Base-by-base conservation (phyloP, 2,113 vertebrate genomes). In the Okapia johnstoni region DNA sequence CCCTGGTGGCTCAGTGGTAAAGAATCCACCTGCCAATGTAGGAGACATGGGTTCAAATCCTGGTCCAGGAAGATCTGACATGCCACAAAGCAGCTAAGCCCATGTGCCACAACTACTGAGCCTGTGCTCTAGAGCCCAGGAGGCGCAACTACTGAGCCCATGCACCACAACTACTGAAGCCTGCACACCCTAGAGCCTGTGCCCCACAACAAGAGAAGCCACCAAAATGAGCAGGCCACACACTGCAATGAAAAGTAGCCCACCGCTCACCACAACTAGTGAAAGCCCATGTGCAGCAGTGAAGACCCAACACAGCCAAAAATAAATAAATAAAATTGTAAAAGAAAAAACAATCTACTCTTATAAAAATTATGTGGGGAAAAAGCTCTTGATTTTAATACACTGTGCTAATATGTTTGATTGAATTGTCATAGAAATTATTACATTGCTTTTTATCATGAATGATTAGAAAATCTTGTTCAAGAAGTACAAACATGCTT, bases 231-330 rank as follows among this genome's bases (percentile, higher is more conserved):
- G 36, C 36, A 43, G 23, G 6, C 36, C 23, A 26, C 40, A 26
- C 11, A 14, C 23, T 43, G 23, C 70, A 26, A 7, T 14, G 12
- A 26, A 26, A 23, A 76, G 36, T 36, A 76, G 36, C 40, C 70
- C 36, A 40, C 40, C 0, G 0, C 40, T 76, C 70, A 43, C 70
- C 6, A 43, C 12, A 43, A 7, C 12, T 2, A 76, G 23, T 4
- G 23, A 76, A 76, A 76, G 40, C 40, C 23, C 70, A 26, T 6
- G 23, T 43, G 25, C 23, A 26, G 6, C 12, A 26, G 7, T 43
- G 70, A 76, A 26, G 70, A 43, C 40, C 3, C 23, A 40, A 2
- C 70, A 14, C 40, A 76, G 70, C 23, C 23, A 43, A 76, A 43
- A 43, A 76, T 25, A 43, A 40, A 36, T 12, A 73, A 40, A 73